Percentiles rank a stretch among this genome's conserved stretches.
Evolutionary conservation across 2,113 vertebrate genomes (phyloP).

Genomic region (Otis tarda): DNA sequence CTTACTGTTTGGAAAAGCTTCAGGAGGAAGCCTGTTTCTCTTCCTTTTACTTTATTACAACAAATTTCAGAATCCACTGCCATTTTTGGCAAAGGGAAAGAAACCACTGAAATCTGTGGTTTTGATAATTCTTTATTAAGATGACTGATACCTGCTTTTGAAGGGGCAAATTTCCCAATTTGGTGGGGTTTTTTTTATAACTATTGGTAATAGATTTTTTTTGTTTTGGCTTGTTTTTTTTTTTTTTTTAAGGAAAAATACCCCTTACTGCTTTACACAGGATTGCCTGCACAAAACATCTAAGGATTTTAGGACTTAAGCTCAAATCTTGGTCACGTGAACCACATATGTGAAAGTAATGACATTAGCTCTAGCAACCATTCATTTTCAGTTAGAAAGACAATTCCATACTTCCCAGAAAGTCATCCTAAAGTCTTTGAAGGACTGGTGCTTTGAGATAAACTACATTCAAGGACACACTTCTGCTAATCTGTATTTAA

Average conservation of each 20-base stretch:
- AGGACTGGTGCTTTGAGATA: not conserved
- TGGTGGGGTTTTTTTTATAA: no score
- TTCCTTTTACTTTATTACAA: not conserved
- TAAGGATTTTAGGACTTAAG: not conserved
- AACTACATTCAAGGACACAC: not conserved
- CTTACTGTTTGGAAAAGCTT: slow-evolving; percentile 26
- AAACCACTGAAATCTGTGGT: not conserved
- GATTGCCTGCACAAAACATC: fast-evolving
- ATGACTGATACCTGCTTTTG: not conserved
- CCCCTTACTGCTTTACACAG: not conserved
- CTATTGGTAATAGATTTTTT: not conserved
- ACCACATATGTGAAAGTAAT: not conserved
- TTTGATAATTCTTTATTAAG: not conserved
- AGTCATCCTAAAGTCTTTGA: not conserved
- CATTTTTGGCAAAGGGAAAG: not conserved
- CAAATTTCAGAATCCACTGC: not conserved
- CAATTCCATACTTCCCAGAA: not conserved
- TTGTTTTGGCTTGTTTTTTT: not conserved
- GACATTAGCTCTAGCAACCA: not conserved
- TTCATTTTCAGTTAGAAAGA: not conserved
- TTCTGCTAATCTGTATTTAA: not conserved
- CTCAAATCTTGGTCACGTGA: not conserved
- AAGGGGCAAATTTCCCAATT: not conserved
- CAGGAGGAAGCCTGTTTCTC: not conserved
- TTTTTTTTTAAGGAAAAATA: not conserved